These are phyloP conservation scores for Arctocebus calabarensis DNA, from an alignment of 2,797 vertebrate genomes.

Conservation along the genomic window DNA sequence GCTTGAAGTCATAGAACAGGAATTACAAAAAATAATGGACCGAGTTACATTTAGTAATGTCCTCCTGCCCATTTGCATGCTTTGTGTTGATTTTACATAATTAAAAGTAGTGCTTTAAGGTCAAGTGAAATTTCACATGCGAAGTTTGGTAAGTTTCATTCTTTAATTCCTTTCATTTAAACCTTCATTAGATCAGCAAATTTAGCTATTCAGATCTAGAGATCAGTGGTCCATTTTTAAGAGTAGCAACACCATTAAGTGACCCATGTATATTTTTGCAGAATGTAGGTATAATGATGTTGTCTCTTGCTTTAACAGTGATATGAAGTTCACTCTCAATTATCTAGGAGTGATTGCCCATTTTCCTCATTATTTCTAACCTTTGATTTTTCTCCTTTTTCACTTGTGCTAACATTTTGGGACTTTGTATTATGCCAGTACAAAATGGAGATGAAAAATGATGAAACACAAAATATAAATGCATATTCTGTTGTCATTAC, in stretches of 20 bases:
- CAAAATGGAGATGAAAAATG: neutral
- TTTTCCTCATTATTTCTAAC: conserved; percentile 66
- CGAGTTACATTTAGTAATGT: neutral
- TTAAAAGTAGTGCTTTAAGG: neutral
- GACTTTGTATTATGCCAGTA: neutral
- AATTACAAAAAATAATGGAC: neutral
- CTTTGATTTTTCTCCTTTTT: conserved; percentile 35
- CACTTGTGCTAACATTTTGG: neutral
- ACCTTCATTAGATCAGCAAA: neutral
- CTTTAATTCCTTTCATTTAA: neutral
- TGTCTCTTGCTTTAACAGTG: neutral
- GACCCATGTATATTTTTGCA: neutral
- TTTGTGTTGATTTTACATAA: conserved; percentile 10
- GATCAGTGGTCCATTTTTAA: neutral
- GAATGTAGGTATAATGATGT: conserved; percentile 29
- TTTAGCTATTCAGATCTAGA: neutral
- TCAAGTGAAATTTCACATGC: conserved; percentile 31
- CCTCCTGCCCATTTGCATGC: neutral
- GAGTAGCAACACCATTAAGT: neutral
- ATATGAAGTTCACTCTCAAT: conserved; percentile 11
- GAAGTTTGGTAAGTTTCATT: neutral
- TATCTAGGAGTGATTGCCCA: neutral
- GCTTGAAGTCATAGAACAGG: neutral
- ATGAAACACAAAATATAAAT: neutral
- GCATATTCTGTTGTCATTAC: neutral